Evolutionary conservation across 1,140 invertebrate species (phyloP), one percentile per base, ranked within the genome.

Genomic region (Caenorhabditis briggsae): DNA sequence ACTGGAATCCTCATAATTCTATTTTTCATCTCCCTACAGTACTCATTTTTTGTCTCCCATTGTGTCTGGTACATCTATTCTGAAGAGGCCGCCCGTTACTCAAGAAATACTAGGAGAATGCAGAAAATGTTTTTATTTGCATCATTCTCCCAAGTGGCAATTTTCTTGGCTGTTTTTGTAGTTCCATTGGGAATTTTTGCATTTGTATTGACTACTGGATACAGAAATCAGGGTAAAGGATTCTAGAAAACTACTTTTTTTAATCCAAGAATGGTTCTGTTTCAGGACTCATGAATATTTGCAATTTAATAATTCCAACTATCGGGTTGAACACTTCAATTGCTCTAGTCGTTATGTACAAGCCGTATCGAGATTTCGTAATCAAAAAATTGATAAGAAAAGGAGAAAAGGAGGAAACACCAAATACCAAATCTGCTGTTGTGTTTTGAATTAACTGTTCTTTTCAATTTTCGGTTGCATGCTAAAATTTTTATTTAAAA

Each of bases 1-100:
- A 64, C 33, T 16, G 25, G 59, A 9, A 64, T 64, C 2, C 6
- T 33, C 1, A 64, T 64, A 33, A 23, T 64, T 33, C 16, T 64
- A 64, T 18, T 9, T 33, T 11, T 64, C 11, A 23, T 64, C 1
- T 64, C 11, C 59, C 3, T 64, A 25, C 59, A 64, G 59, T 64
- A 64, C 59, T 33, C 59, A 25, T 64, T 64, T 33, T 64, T 64
- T 23, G 33, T 64, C 11, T 8, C 59, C 33, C 59, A 64, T 64
- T 64, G 59, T 33, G 33, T 64, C 25, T 64, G 59, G 59, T 64
- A 64, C 9, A 64, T 64, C 20, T 64, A 64, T 64, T 64, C 59
- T 2, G 59, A 64, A 33, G 59, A 64, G 9, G 23, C 59, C 25
- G 59, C 25, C 8, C 59, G 59, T 11, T 64, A 64, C 33, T 64